Evolutionary conservation across 1,140 invertebrate species (phyloP).

Genomic region (Drosophila quadrilineata): DNA sequence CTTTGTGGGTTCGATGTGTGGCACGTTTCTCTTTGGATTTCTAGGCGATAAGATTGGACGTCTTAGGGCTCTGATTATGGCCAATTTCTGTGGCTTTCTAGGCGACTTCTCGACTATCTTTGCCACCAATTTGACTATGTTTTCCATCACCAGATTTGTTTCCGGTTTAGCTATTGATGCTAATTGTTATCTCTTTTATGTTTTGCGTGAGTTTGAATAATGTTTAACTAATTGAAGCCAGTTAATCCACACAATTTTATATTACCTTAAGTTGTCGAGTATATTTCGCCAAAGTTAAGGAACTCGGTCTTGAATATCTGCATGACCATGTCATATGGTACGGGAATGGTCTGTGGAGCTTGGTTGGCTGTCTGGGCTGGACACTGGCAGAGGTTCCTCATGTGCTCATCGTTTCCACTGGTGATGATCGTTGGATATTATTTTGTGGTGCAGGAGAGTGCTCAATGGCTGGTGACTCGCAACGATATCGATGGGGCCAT

Average conservation of each 20-base stretch:
- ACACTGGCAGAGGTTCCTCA: constrained; percentile 82
- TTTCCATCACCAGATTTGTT: constrained; percentile 82
- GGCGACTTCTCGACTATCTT: constrained; percentile 83
- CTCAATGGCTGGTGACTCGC: constrained; percentile 84
- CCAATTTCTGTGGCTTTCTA: constrained; percentile 82
- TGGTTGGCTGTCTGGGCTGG: constrained; percentile 82
- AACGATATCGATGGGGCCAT: constrained; percentile 82
- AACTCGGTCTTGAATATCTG: constrained; percentile 83
- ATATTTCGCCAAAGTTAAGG: constrained; percentile 82
- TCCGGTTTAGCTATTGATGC: constrained; percentile 84
- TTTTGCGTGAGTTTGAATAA: constrained; percentile 82
- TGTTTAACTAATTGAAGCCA: too few relatives aligned
- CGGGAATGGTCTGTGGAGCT: constrained; percentile 82
- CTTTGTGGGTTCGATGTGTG: constrained; percentile 83
- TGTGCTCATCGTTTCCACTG: constrained; percentile 82
- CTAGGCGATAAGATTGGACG: constrained; percentile 83
- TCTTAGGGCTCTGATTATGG: constrained; percentile 82
- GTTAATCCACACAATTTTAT: constrained; percentile 1
- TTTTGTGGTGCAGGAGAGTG: constrained; percentile 84
- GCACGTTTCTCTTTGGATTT: constrained; percentile 83
- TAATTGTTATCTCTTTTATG: constrained; percentile 84
- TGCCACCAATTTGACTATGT: constrained; percentile 77
- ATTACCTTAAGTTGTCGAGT: constrained; percentile 83
- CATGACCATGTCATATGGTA: constrained; percentile 83
- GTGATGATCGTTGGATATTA: constrained; percentile 80